Base-by-base conservation (phyloP, 2,888 invertebrate species). In the Merodon equestris region DNA sequence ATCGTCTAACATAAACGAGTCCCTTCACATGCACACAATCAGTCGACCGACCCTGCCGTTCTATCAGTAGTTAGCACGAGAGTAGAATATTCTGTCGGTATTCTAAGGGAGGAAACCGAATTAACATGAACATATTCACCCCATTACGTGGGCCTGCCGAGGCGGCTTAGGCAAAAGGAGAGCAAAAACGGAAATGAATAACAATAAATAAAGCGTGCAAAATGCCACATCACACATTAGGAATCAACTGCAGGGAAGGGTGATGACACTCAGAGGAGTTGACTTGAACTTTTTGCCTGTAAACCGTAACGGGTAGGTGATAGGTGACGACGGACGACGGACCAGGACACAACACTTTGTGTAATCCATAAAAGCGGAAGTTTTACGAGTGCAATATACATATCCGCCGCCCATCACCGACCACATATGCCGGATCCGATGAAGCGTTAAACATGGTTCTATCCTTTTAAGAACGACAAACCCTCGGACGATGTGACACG, bases 111-210 rank as follows among this genome's bases (percentile, higher is more conserved):
- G 15, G 53, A 48, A 54, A 48, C 19, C 54, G 68, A 73, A 56
- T 77, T 67, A 77, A 73, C 77, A 79, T 73, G 77, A 73, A 74
- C 79, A 74, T 79, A 79, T 79, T 79, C 79, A 79, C 79, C 79
- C 79, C 68, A 79, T 79, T 74, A 79, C 64, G 53, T 48, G 40
- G 61, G 61, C 51, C 61, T 68, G 73, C 51, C 61, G 60, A 58
- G 61, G 61, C 19, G 40, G 50, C 48, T 27, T 15, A 18, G 42
- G 44, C n/a, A 42, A 19, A 19, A 18, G 27, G 15, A 50, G 27
- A 12, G 9, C 18, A 36, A 47, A 47, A 18, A 12, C 34, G 38
- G 73, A 79, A 79, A 74, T 79, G 74, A 70, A 74, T 79, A 79
- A 47, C 70, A 79, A 79, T 79, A 79, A 79, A 79, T 79, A 79